Percentiles rank a stretch among this genome's conserved stretches.
Conservation (phyloP, 2,888 invertebrate genomes). For the Leptura quadrifasciata region DNA sequence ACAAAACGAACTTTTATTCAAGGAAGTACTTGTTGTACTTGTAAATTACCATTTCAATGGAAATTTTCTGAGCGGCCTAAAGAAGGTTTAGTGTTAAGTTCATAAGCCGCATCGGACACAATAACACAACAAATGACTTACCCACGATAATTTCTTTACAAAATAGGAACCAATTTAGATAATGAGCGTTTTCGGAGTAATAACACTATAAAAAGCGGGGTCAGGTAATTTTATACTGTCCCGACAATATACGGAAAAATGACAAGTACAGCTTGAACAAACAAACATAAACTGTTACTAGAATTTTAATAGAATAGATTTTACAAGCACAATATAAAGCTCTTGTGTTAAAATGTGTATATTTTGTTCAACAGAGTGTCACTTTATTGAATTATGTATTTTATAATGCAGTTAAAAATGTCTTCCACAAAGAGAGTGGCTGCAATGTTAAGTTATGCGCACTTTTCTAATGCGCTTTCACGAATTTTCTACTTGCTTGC, state of each 20-base stretch:
- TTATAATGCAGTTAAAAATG: too few species aligned
- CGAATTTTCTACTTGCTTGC: too few species aligned
- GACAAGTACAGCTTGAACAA: not conserved
- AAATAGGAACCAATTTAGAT: not conserved
- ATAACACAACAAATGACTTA: not conserved
- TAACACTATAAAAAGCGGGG: not conserved
- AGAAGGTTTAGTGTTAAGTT: not conserved
- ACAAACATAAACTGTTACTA: not conserved
- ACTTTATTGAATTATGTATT: too few species aligned
- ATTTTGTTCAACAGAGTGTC: too few species aligned
- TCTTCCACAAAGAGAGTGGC: too few species aligned
- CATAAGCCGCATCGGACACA: not conserved
- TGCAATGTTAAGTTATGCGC: too few species aligned
- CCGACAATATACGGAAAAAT: not conserved
- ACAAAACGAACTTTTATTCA: not conserved
- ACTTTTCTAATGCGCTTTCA: too few species aligned
- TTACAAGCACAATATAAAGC: not conserved
- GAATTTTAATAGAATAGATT: not conserved
- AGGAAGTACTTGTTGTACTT: not conserved
- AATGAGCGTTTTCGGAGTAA: not conserved
- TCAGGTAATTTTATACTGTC: not conserved
- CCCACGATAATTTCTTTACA: not conserved
- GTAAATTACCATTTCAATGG: slow-evolving; percentile 11
- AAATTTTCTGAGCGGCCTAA: not conserved
- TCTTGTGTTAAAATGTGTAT: not conserved